Conservation (phyloP, 2,888 invertebrate genomes). For the Oscheius sp. region DNA sequence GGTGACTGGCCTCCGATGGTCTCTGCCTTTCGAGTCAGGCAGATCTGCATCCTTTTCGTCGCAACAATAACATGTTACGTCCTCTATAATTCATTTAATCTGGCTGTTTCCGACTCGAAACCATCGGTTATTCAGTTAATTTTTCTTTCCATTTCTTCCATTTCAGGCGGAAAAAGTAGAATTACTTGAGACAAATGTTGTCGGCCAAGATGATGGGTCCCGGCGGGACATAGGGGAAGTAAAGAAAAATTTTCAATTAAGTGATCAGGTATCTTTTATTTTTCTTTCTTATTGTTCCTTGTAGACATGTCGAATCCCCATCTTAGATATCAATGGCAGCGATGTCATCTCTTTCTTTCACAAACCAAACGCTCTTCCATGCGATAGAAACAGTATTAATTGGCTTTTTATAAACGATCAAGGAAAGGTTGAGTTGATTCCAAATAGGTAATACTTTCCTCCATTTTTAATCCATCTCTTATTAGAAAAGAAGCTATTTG, state of each 20-base stretch:
- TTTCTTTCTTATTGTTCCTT: not conserved
- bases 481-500: slow-evolving; percentile 40
- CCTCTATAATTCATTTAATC: not conserved
- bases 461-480: not conserved
- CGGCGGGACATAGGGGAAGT: not conserved
- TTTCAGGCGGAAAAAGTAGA: not conserved
- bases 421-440: slow-evolving; percentile 47
- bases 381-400: slow-evolving; percentile 46
- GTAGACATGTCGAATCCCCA: slow-evolving; percentile 63
- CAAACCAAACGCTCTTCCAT: slow-evolving; percentile 50
- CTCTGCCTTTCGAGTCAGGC: slow-evolving; percentile 1
- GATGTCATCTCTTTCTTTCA: slow-evolving; percentile 62
- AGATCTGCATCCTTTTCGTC: slow-evolving; percentile 15
- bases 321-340: slow-evolving; percentile 59
- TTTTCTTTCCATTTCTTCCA: not conserved
- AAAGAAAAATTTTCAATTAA: slow-evolving; percentile 7
- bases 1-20: slow-evolving; percentile 4
- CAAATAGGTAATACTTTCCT: slow-evolving; percentile 31
- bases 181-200: not conserved
- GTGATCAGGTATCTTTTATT: not conserved
- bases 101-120: not conserved
- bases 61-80: slow-evolving; percentile 1
- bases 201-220: not conserved
- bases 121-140: not conserved
- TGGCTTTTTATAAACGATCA: slow-evolving; percentile 61